Evolutionary conservation across 2,797 vertebrate species (phyloP), one percentile per base, ranked within the genome.

Genomic region (Steatocranus sp.): DNA sequence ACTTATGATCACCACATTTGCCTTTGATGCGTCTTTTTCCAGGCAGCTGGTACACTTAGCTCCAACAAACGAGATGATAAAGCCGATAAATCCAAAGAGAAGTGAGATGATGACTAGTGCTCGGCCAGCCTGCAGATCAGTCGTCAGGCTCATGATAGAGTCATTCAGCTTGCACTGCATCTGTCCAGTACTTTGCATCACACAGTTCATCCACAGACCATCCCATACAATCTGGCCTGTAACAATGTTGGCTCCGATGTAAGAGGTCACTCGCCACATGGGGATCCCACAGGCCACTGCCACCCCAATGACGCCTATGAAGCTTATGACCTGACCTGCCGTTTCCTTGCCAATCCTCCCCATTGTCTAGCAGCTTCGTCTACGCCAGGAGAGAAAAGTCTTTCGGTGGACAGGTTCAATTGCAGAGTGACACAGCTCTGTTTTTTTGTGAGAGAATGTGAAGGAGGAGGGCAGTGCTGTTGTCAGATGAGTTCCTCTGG

Each of bases 141-240:
- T 78, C 1, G 91, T 63, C 80, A 96, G 68, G 4, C 3, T 83
- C 95, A 96, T 75, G 27, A 97, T 12, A 0, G 95, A 95, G 1
- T 94, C 89, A 4, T 94, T 92, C 48, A 96, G 84, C 36, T 38
- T 93, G 79, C 96, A 97, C 91, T 97, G 96, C 96, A 97, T 97
- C 92, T 97, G 96, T 1, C 96, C 96, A 0, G 96, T 97, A 80
- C 93, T 93, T 93, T 97, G 96, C 94, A 95, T 96, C 36, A 97
- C 89, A 6, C 96, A 97, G 85, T 95, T 96, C 96, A 97, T 97
- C 96, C 96, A 97, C 89, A 97, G 88, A 2, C 96, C 96, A 2
- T 97, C 96, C 96, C 96, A 97, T 1, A 97, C 30, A 1, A 95
- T 75, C 92, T 97, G 96, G 0, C 92, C 96, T 1, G 96, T 92